Conservation (phyloP, 1,140 invertebrate genomes). For the Ceratitis capitata region DNA sequence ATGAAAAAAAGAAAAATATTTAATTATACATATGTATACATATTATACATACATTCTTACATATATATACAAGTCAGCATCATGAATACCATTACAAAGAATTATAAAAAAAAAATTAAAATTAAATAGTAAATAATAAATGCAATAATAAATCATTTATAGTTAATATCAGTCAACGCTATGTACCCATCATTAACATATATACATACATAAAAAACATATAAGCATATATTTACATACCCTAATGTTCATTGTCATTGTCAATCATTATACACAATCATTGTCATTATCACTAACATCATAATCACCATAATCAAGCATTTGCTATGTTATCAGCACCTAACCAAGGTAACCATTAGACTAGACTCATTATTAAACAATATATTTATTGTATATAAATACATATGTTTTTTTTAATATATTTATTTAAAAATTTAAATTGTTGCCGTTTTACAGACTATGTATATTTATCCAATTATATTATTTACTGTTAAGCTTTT, state of each 20-base stretch:
- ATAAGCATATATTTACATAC: too few relatives aligned
- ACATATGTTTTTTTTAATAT: background rate
- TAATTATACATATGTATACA: slow-evolving; percentile 6
- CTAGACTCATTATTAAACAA: background rate
- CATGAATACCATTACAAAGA: background rate
- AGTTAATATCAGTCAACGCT: too few relatives aligned
- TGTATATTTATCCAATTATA: too few relatives aligned
- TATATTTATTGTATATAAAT: background rate
- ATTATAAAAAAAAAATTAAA: background rate
- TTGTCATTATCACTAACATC: background rate
- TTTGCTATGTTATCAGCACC: slow-evolving; percentile 25
- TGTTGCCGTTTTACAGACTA: background rate
- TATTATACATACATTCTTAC: background rate
- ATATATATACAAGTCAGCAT: background rate
- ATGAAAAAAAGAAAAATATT: slow-evolving; percentile 17
- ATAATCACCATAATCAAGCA: slow-evolving; percentile 20
- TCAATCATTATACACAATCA: slow-evolving; percentile 34
- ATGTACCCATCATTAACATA: too few relatives aligned
- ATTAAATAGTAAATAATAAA: background rate
- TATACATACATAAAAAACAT: too few relatives aligned
- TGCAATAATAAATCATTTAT: too few relatives aligned
- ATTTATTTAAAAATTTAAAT: background rate
- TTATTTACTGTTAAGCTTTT: too few relatives aligned
- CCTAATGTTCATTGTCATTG: slow-evolving; percentile 29
- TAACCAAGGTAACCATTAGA: background rate